phyloP scores from a whole-genome alignment of 2,113 vertebrate species.

The Athene cunicularia region DNA sequence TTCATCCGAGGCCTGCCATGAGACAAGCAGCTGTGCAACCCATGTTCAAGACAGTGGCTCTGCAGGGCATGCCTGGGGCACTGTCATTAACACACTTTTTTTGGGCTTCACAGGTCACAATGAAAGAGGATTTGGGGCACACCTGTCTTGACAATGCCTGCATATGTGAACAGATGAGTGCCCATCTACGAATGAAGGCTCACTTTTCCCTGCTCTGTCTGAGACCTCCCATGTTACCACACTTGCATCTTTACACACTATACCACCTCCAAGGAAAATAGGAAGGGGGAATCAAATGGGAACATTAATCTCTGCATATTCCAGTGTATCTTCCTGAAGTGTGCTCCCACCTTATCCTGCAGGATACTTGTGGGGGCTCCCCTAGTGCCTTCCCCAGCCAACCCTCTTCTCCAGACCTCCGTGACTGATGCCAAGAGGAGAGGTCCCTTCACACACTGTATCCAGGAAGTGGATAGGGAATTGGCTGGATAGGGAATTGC shows the following conservation, averaged over 20 bases:
- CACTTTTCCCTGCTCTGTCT: background rate
- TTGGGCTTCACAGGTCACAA: background rate
- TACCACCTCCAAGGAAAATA: background rate
- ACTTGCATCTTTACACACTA: background rate
- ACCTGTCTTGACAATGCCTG: background rate
- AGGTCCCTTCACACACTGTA: background rate
- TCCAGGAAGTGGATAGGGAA: background rate
- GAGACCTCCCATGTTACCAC: background rate
- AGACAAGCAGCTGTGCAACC: fast-evolving
- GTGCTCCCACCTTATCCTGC: too few relatives aligned
- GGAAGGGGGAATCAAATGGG: background rate
- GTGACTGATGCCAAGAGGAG: background rate
- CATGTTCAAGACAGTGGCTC: background rate
- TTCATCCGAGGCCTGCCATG: background rate
- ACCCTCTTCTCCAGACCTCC: background rate
- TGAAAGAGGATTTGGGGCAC: background rate
- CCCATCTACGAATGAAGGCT: background rate
- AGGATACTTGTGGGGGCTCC: background rate
- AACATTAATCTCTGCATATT: background rate
- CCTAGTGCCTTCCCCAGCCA: background rate
- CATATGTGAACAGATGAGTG: background rate
- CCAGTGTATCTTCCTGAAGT: background rate
- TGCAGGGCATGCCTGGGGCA: background rate
- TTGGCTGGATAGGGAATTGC: background rate
- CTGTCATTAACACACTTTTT: background rate